Percentiles rank a stretch among this genome's conserved stretches.
Conservation (phyloP, 2,113 vertebrate species). For the Pelmatolapia mariae region DNA sequence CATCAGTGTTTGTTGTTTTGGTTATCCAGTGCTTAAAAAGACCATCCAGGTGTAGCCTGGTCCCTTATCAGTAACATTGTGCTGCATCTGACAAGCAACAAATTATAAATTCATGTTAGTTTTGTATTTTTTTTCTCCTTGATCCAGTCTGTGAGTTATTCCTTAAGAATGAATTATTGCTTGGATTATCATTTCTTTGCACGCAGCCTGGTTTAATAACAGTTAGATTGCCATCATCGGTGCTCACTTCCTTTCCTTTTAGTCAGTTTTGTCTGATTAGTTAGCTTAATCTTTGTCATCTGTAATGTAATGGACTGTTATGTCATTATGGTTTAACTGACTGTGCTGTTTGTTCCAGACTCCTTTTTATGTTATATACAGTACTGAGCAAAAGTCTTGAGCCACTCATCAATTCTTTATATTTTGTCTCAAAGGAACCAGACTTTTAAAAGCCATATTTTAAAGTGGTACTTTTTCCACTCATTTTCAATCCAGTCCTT, state of each 20-base stretch:
- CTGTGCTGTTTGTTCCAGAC: neutral
- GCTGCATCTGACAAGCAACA: neutral
- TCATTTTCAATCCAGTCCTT: neutral
- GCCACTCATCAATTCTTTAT: neutral
- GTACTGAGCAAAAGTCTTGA: rapidly evolving
- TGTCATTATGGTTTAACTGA: neutral
- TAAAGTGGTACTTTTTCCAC: neutral
- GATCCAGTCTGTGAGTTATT: neutral
- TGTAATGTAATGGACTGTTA: neutral
- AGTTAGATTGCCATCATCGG: neutral
- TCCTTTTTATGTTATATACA: neutral
- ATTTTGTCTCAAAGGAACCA: neutral
- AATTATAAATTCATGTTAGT: neutral
- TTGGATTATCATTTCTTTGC: neutral
- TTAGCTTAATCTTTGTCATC: neutral
- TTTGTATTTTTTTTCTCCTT: neutral
- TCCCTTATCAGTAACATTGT: neutral
- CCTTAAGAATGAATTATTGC: neutral
- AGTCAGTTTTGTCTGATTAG: neutral
- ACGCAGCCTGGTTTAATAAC: neutral
- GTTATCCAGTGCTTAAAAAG: neutral
- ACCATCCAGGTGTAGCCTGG: neutral
- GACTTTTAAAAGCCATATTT: neutral
- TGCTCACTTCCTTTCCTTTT: neutral
- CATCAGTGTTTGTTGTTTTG: neutral